Evolutionary conservation across 2,888 invertebrate genomes (phyloP), one percentile per base, ranked within the genome.

Genomic region (Gymnoscelis rufifasciata): DNA sequence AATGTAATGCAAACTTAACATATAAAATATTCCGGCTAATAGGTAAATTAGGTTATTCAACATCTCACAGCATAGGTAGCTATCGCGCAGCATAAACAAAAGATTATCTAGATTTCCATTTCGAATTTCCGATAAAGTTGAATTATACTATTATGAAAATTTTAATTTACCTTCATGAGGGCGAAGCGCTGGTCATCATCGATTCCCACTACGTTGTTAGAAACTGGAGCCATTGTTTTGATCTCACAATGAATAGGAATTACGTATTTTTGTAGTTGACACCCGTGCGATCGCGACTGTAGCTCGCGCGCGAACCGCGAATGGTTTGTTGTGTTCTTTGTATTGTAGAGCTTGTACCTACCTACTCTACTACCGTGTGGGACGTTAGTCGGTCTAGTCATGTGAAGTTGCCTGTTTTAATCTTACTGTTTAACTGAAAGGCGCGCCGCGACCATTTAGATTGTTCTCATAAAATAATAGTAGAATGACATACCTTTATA

Each of bases 171-270:
- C 92, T 94, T 94, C 92, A 94, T 94, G 52, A 94, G 82, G 10
- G 93, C 91, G 68, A 94, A 94, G 58, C 91, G 90, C 67, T 94
- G 92, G 64, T 93, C 93, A 74, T 94, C 94, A 39, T 92, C 92
- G 52, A 93, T 86, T 43, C 90, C 90, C 47, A 91, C 73, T 8
- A 89, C 81, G 30, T 66, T 62, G 53, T 78, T 79, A 6, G 88
- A 74, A 26, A 83, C 72, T 8, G 88, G 88, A 51, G 87, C 82
- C 88, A 86, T 88, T 10, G 19, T 15, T 35, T 19, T 23, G 10
- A 35, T 35, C 59, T 68, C 64, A 66, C 65, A 55, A 59, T 36
- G 19, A 8, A 1, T 2, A 2, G 19, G 19, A 19, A 19, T 23
- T 11, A 10, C 47, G 29, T 24, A 41, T 40, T 38, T 47, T 40